phyloP scores from a whole-genome alignment of 1,140 invertebrate genomes.

The Lepeophtheirus salmonis region DNA sequence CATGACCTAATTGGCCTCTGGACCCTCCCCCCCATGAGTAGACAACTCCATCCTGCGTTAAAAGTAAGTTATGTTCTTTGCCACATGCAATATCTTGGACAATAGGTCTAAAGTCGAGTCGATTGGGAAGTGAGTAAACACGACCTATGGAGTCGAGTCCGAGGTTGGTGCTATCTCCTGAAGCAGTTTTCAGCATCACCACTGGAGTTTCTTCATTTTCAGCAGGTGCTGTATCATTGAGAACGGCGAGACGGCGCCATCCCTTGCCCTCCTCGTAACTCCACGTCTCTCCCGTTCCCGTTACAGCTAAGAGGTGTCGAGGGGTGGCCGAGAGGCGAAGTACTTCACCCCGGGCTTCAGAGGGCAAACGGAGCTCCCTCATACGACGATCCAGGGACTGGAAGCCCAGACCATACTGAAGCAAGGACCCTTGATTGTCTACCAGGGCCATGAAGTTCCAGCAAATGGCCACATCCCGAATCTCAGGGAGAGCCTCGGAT shows the following conservation, averaged over 20 bases:
- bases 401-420: slow-evolving; percentile 12
- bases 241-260: slow-evolving; percentile 5
- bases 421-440: not conserved
- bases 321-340: slow-evolving; percentile 15
- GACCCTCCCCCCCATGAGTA: slow-evolving; percentile 27
- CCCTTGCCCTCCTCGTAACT: slow-evolving; percentile 16
- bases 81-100: slow-evolving; percentile 23
- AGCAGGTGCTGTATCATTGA: not conserved
- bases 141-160: slow-evolving; percentile 12
- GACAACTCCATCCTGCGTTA: slow-evolving; percentile 25
- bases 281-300: slow-evolving; percentile 14
- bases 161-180: slow-evolving; percentile 14
- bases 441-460: slow-evolving; percentile 17
- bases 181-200: slow-evolving; percentile 11
- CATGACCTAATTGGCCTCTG: slow-evolving; percentile 30
- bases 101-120: not conserved
- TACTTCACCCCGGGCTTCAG: not conserved
- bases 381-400: not conserved
- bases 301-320: slow-evolving; percentile 8
- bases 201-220: not conserved
- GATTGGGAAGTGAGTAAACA: slow-evolving; percentile 10
- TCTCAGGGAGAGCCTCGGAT: not conserved
- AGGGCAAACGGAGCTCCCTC: not conserved
- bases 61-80: slow-evolving; percentile 26
- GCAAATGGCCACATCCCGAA: slow-evolving; percentile 14